Evolutionary conservation across 2,888 invertebrate genomes (phyloP), one percentile per base, ranked within the genome.

Genomic region (Coenonympha glycerion): DNA sequence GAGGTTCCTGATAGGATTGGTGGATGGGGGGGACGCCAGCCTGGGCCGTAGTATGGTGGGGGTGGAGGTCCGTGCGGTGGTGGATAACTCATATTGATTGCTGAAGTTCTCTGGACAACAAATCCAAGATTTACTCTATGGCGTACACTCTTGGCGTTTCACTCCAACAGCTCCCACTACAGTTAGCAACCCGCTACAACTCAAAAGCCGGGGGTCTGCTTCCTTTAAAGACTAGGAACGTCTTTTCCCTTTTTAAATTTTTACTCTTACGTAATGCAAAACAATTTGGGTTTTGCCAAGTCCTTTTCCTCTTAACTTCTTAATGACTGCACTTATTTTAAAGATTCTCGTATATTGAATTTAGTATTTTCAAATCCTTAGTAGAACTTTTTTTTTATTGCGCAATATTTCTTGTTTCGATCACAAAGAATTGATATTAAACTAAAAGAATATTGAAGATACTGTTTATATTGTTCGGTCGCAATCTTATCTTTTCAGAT

Each of bases 71-170:
- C 66, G 3, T 50, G 16, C 3, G 66, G 69, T 4, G 73, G 71
- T 40, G 71, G 72, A 46, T 72, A 76, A 39, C 80, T 82, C 83
- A 83, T 83, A 24, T 45, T 39, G 9, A n/a, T 31, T 13, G 21
- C 1, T 65, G 22, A 26, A 31, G 34, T 9, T 30, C 9, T 3
- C 18, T 37, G 8, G 11, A 19, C 9, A n/a, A 6, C n/a, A 31
- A 4, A 15, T 1, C 8, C 3, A 31, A 15, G 15, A n/a, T n/a
- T 24, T 8, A 24, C 8, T 3, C 9, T 24, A 9, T 3, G 8
- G 3, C 9, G 24, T 24, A 9, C 24, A 9, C 24, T n/a, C n/a
- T n/a, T n/a, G n/a, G n/a, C n/a, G n/a, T n/a, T n/a, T n/a, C n/a
- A n/a, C n/a, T n/a, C n/a, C n/a, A n/a, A n/a, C n/a, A n/a, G n/a